Evolutionary conservation across 2,797 vertebrate genomes (phyloP).

Genomic region (Artibeus jamaicensis): DNA sequence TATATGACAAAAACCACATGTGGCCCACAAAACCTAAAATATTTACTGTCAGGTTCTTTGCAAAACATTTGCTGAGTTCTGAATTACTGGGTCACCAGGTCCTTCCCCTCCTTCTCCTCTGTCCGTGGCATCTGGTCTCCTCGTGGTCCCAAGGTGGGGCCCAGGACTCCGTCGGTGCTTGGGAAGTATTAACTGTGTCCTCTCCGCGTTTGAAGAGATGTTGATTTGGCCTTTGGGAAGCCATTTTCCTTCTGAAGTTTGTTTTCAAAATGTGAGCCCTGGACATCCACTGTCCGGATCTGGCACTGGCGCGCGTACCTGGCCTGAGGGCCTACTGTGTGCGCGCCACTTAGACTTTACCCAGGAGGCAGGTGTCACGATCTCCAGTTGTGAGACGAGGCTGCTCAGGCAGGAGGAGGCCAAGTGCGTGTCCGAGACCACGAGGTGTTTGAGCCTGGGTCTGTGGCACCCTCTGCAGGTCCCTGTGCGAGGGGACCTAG

Average conservation of each 20-base stretch:
- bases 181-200: accelerated
- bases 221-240: not conserved
- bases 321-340: not conserved
- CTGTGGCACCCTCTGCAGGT: not conserved
- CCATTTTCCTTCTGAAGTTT: not conserved
- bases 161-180: accelerated
- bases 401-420: not conserved
- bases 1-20: not conserved
- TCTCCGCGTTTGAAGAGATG: accelerated
- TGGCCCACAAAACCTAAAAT: not conserved
- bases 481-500: not conserved
- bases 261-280: not conserved
- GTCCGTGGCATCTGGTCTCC: not conserved
- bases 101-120: not conserved
- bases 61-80: not conserved
- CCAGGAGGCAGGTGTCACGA: not conserved
- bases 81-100: not conserved
- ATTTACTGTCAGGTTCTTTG: not conserved
- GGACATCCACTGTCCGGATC: accelerated
- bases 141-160: not conserved
- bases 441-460: accelerated
- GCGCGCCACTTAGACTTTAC: not conserved
- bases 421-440: accelerated
- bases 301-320: accelerated
- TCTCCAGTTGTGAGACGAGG: not conserved